These are phyloP conservation scores for Chanos chanos DNA, from an alignment of 2,797 vertebrate species.

Conservation along the genomic window DNA sequence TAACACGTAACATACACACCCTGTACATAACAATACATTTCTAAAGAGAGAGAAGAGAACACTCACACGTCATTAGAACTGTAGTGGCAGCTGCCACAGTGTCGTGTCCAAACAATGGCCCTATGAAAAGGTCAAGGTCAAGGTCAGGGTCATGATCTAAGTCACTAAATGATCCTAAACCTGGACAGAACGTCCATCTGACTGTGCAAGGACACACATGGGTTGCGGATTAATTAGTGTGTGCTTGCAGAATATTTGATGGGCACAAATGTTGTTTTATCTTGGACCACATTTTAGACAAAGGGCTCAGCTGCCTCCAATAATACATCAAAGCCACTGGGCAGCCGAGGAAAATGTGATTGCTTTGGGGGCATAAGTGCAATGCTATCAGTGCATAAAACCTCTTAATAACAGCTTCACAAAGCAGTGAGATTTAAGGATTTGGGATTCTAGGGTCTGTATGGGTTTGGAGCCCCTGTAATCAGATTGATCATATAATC, in stretches of 20 bases:
- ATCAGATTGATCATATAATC: constrained; percentile 17
- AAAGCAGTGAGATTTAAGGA: background rate
- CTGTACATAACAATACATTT: constrained; percentile 52
- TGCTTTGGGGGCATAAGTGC: background rate
- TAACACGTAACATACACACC: constrained; percentile 16
- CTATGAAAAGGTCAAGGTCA: constrained; percentile 29
- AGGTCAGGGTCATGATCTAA: constrained; percentile 8
- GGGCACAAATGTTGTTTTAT: background rate
- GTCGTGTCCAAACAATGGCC: background rate
- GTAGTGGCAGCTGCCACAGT: constrained; percentile 25
- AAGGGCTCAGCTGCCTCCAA: constrained; percentile 8
- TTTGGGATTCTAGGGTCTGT: background rate
- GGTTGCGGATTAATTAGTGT: too few species aligned
- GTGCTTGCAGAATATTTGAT: background rate
- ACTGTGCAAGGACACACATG: too few species aligned
- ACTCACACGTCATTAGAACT: constrained; percentile 10
- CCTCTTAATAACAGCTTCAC: constrained; percentile 6
- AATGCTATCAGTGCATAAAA: background rate
- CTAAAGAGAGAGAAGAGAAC: constrained; percentile 18
- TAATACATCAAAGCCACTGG: constrained; percentile 11
- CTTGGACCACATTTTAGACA: background rate
- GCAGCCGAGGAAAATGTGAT: background rate
- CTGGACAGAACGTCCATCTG: too few species aligned
- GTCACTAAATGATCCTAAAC: constrained; percentile 11
- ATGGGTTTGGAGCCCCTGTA: constrained; percentile 1